phyloP scores from a whole-genome alignment of 2,797 vertebrate genomes.

The Hybognathus amarus region DNA sequence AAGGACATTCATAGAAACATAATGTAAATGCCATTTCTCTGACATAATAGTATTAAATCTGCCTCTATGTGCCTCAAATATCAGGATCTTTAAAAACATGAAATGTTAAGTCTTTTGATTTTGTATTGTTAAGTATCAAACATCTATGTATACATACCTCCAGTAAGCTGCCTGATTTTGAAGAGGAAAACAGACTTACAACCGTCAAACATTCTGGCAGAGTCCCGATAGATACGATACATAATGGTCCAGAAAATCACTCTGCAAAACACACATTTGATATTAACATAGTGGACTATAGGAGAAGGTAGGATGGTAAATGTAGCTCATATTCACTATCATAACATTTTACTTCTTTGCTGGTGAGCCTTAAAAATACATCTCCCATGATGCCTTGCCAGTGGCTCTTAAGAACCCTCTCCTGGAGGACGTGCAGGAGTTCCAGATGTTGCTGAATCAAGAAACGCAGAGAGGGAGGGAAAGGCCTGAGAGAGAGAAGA shows the following conservation, averaged over 20 bases:
- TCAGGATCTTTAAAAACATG: background rate
- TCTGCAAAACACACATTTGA: conserved; percentile 72
- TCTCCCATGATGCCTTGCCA: conserved; percentile 97
- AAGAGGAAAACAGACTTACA: conserved; percentile 78
- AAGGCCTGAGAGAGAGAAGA: conserved; percentile 77
- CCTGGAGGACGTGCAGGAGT: conserved; percentile 92
- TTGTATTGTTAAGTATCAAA: background rate
- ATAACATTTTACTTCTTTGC: conserved; percentile 85
- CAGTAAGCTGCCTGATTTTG: conserved; percentile 67
- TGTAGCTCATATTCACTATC: background rate
- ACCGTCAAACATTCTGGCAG: conserved; percentile 93
- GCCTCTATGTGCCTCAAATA: background rate
- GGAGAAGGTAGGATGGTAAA: background rate
- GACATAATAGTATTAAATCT: background rate
- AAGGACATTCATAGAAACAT: background rate
- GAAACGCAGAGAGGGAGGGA: conserved; percentile 92
- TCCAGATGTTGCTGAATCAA: conserved; percentile 96
- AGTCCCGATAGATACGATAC: conserved; percentile 93
- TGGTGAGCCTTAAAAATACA: conserved; percentile 93
- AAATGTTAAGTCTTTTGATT: background rate
- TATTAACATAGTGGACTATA: background rate
- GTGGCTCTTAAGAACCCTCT: conserved; percentile 91
- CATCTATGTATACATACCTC: conserved; percentile 68
- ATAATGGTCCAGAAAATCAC: conserved; percentile 95
- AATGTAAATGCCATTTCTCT: background rate